Evolutionary conservation across 2,797 vertebrate species (phyloP), one percentile per base, ranked within the genome.

Genomic region (Hemitrygon akajei): DNA sequence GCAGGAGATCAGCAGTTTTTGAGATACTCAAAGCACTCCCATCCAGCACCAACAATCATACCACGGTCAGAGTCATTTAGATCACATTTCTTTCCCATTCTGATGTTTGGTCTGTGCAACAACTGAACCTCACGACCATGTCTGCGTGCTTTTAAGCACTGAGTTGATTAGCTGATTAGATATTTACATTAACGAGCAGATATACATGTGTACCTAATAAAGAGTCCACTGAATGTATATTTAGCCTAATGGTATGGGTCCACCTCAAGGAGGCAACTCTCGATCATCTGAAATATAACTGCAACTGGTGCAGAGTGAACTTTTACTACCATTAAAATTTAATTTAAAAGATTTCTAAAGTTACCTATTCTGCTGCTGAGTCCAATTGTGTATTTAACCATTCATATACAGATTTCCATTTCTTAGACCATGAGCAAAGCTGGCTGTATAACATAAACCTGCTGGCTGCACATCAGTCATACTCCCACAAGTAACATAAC

Each of bases 391-490:
- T 81, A 40, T 81, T 66, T 81, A 81, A 81, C 79, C 18, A 81
- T 60, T 86, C 14, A 1, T 69, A 10, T 7, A 37, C 27, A 25
- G 86, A 63, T 66, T 16, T 69, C 34, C 6, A 22, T 69, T 89
- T 69, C n/a, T 34, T 34, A 37, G 63, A 69, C 20, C 34, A 18
- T 22, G 9, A 37, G n/a, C 60, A 89, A 18, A 89, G 34, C 63
- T 89, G n/a, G 7, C 86, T 22, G n/a, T 89, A 69, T 69, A 37
- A 34, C 86, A 34, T 89, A 69, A 89, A 18, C 20, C 63, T 89
- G n/a, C 86, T 89, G 86, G 86, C 86, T 89, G 7, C 86, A 89
- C n/a, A 89, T 37, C 63, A 86, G 82, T 86, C 56, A 89, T 69
- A 69, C 60, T 89, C 60, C n/a, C 20, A 69, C 63, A 89, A 89